Percentiles rank a stretch among this genome's conserved stretches.
phyloP scores from a whole-genome alignment of 2,797 vertebrate species.

The Anas bernieri region DNA sequence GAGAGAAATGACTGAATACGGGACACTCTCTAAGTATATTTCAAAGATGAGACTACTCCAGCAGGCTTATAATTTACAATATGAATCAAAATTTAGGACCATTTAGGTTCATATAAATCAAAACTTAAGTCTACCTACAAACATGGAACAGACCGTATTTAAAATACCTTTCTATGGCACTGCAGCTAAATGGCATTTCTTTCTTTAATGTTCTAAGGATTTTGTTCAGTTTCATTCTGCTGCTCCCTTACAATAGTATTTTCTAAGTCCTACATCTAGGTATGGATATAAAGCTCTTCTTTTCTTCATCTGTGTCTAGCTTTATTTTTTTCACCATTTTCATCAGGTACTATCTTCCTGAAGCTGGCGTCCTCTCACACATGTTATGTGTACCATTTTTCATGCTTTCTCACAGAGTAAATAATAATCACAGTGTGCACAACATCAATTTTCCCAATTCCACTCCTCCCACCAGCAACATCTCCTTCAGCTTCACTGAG shows the following conservation, averaged over 20 bases:
- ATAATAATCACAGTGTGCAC: background rate
- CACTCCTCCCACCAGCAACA: background rate
- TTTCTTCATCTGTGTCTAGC: background rate
- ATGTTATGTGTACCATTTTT: background rate
- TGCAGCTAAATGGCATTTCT: background rate
- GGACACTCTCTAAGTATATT: background rate
- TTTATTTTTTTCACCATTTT: background rate
- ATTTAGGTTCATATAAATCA: background rate
- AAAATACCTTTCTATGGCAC: background rate
- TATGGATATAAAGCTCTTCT: background rate
- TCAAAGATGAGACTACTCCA: background rate
- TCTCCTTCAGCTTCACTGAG: slow-evolving; percentile 21
- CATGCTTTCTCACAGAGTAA: background rate
- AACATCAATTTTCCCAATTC: background rate
- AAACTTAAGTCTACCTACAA: background rate
- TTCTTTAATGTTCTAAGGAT: background rate
- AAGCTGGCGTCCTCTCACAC: background rate
- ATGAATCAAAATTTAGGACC: background rate
- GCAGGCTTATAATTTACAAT: background rate
- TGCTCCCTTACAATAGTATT: background rate
- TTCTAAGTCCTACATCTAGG: background rate
- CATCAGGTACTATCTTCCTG: background rate
- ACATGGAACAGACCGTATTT: background rate
- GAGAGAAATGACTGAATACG: background rate
- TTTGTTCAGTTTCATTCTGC: background rate